Percentiles rank a stretch among this genome's conserved stretches.
Evolutionary conservation across 2,797 vertebrate genomes (phyloP).

Genomic region (Delichon dasypus): DNA sequence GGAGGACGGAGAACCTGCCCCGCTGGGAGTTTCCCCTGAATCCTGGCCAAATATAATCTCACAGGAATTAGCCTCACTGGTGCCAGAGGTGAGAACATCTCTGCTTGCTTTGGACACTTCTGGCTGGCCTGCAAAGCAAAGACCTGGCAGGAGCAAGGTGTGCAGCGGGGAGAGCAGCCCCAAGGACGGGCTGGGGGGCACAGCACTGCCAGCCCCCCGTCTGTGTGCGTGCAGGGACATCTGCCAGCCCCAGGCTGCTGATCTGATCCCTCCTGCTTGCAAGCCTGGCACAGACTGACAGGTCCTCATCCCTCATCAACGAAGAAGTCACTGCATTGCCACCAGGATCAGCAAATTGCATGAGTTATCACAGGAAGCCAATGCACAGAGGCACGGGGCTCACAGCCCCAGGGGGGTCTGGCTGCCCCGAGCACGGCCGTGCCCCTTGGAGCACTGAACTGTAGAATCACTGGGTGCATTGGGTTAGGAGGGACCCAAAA

Average conservation of each 20-base stretch:
- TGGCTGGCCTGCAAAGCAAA: not conserved
- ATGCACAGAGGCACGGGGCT: too few relatives aligned
- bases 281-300: not conserved
- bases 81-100: not conserved
- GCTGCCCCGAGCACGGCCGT: rapidly evolving
- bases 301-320: not conserved
- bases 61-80: not conserved
- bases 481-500: not conserved
- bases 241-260: not conserved
- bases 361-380: not conserved
- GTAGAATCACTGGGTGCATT: rapidly evolving
- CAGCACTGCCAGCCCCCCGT: not conserved
- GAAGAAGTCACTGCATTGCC: not conserved
- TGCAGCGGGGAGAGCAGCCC: not conserved
- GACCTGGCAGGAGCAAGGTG: not conserved
- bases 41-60: not conserved
- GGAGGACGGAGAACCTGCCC: not conserved
- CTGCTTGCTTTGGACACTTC: not conserved
- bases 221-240: not conserved
- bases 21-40: not conserved
- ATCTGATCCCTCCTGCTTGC: not conserved
- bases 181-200: not conserved
- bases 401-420: not conserved
- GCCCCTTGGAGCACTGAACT: not conserved
- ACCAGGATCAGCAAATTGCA: not conserved